Conservation (phyloP, 2,888 invertebrate species). For the Chesias legatella region DNA sequence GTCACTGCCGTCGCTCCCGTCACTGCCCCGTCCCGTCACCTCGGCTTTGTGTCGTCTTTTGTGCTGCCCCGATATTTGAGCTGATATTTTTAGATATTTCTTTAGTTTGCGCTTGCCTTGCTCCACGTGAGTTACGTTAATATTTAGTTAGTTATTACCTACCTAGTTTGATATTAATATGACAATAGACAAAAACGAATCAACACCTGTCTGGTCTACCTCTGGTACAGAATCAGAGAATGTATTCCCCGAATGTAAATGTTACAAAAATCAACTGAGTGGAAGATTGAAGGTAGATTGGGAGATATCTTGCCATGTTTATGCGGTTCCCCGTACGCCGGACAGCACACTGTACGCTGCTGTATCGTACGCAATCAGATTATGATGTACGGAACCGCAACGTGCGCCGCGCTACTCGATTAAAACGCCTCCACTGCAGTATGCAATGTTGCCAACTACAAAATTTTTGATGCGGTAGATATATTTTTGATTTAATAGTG, state of each 20-base stretch:
- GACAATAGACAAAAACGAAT: too few species aligned
- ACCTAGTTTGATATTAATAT: too few species aligned
- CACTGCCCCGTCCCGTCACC: slow-evolving; percentile 10
- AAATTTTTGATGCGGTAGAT: slow-evolving; percentile 6
- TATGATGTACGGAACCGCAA: slow-evolving; percentile 21
- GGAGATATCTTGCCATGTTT: too few species aligned
- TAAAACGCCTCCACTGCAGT: slow-evolving; percentile 17
- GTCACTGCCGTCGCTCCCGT: slow-evolving; percentile 16
- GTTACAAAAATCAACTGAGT: too few species aligned
- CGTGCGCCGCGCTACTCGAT: slow-evolving; percentile 17
- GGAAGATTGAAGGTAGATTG: too few species aligned
- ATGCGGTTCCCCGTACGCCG: not conserved
- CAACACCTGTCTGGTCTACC: too few species aligned
- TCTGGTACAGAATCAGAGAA: too few species aligned
- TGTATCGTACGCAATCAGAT: slow-evolving; percentile 7
- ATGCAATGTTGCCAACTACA: not conserved
- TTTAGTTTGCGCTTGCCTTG: too few species aligned
- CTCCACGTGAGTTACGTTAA: too few species aligned
- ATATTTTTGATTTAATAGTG: not conserved
- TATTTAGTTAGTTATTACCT: too few species aligned
- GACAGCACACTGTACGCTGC: slow-evolving; percentile 2
- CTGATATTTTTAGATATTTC: slow-evolving; percentile 1
- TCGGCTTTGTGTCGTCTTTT: slow-evolving; percentile 10
- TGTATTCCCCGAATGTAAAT: too few species aligned
- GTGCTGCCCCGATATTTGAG: slow-evolving; percentile 3